Evolutionary conservation across 2,888 invertebrate genomes (phyloP).

Genomic region (Tetramorium bicarinatum): DNA sequence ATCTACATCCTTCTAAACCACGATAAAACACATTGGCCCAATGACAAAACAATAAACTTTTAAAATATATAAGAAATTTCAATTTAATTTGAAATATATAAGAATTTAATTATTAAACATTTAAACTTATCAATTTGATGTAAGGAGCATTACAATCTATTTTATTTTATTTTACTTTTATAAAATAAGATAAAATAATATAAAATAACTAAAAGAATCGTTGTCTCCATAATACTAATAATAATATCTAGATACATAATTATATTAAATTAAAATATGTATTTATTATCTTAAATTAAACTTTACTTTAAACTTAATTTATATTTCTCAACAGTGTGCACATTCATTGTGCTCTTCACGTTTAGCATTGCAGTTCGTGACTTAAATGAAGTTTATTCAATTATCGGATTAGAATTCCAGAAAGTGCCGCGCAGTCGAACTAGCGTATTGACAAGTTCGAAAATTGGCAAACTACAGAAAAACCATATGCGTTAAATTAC

Average conservation of each 20-base stretch:
- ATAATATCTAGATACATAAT: neutral
- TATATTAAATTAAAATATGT: conserved; percentile 4
- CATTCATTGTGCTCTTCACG: neutral
- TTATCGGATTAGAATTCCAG: neutral
- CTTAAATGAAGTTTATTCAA: conserved; percentile 6
- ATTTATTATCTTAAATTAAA: neutral
- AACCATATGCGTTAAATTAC: neutral
- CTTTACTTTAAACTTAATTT: neutral
- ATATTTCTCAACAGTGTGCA: neutral
- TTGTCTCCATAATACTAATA: neutral
- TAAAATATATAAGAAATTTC: neutral
- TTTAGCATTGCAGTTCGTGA: neutral
- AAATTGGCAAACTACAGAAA: neutral
- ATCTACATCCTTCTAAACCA: conserved; percentile 8
- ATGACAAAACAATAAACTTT: neutral
- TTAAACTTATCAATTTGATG: neutral
- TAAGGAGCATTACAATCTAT: neutral
- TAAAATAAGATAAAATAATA: neutral
- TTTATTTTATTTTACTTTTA: neutral
- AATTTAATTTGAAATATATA: too few species aligned
- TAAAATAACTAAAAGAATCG: neutral
- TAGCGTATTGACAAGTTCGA: neutral
- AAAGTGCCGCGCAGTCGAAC: neutral
- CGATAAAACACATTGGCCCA: neutral
- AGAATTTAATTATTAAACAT: neutral